These are phyloP conservation scores for Zenarchopterus dispar DNA, from an alignment of 2,797 vertebrate genomes.

Conservation along the genomic window DNA sequence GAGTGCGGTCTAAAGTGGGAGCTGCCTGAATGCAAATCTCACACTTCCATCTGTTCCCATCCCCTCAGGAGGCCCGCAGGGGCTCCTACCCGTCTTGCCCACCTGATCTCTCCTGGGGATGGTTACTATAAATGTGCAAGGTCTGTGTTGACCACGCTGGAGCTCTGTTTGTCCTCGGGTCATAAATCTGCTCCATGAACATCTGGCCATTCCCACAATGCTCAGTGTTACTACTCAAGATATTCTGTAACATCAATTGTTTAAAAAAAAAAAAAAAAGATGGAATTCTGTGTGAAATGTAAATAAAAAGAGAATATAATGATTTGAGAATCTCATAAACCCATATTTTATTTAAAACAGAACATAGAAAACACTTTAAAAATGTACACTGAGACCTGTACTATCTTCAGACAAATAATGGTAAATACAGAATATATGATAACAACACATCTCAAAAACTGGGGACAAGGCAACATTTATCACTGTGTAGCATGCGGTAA, in stretches of 20 bases:
- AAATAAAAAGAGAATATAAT: no score
- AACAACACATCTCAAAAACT: no score
- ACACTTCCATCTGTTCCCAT: slow-evolving; percentile 63
- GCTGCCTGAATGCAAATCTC: slow-evolving; percentile 71
- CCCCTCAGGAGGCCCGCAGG: slow-evolving; percentile 43
- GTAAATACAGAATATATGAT: no score
- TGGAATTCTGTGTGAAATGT: no score
- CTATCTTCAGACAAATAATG: no score
- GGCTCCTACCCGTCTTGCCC: slow-evolving; percentile 42
- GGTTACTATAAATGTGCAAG: slow-evolving; percentile 37
- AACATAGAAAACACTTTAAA: no score
- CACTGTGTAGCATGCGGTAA: no score
- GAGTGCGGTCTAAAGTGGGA: slow-evolving; percentile 45
- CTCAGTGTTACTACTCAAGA: not conserved
- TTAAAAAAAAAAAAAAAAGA: no score
- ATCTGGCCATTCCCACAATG: slow-evolving; percentile 32
- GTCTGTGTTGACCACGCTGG: slow-evolving; percentile 53
- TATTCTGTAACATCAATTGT: not conserved
- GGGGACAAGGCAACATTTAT: no score
- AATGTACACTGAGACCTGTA: no score
- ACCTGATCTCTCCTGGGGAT: slow-evolving; percentile 43
- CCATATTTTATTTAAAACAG: no score
- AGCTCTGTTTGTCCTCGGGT: slow-evolving; percentile 48
- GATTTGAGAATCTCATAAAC: no score
- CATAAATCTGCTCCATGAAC: slow-evolving; percentile 51